Evolutionary conservation across 1,140 invertebrate genomes (phyloP), one percentile per base, ranked within the genome.

Genomic region (Sinonovacula constricta): DNA sequence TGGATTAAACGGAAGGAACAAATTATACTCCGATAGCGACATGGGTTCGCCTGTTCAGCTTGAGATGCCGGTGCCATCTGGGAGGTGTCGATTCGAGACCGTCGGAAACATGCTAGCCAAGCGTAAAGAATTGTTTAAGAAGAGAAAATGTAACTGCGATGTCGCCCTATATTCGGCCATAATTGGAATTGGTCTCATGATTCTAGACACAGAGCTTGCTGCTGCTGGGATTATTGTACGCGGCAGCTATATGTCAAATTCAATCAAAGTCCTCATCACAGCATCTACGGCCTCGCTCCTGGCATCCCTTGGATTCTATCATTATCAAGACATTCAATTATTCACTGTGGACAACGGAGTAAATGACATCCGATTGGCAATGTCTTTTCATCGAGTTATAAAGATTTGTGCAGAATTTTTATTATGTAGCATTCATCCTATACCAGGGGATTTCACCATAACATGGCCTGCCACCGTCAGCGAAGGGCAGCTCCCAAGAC

Each of bases 341-440:
- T 89, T 87, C 71, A 85, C 85, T 26, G 83, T 90, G 14, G 88
- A 90, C 83, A 91, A 90, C 70, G 85, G 86, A 24, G 83, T 91
- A 33, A 87, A 90, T 45, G 87, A 90, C 65, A 87, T 88, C 83
- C 80, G 81, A 30, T 85, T 91, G 49, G 89, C 88, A 2, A 83
- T 91, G 72, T 85, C 67, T 22, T 53, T 51, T 0, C 54, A 79
- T 12, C 75, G 87, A 31, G 70, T 88, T 14, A 54, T 82, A 1
- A 80, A 83, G 51, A 85, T 90, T 14, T 30, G 81, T 10, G 31
- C 89, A 4, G 90, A 91, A 78, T 65, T 91, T 22, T 63, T 88
- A 5, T 76, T 91, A 4, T 91, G 89, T 68, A 76, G 81, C 54
- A 81, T 91, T 57, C 90, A 91, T 77, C 89, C 90, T 2, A 82